These are phyloP conservation scores for Gymnoscopelus microlampas DNA, from an alignment of 2,797 vertebrate genomes.

Conservation along the genomic window DNA sequence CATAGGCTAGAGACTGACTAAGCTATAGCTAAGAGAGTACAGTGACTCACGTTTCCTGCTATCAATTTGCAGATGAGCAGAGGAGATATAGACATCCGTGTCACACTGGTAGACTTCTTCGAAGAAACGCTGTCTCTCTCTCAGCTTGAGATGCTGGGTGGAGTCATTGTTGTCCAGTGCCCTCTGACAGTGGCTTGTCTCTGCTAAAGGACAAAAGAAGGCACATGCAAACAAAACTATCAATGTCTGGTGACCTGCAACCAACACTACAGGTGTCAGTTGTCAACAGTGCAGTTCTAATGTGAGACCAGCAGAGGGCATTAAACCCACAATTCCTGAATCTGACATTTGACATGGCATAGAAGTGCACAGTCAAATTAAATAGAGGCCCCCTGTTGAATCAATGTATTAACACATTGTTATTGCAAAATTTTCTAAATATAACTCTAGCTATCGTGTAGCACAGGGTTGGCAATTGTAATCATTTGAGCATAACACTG, in stretches of 20 bases:
- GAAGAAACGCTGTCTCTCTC: slow-evolving; percentile 90
- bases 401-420: no score
- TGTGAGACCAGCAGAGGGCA: slow-evolving; percentile 7
- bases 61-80: slow-evolving; percentile 89
- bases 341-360: no score
- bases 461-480: no score
- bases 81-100: slow-evolving; percentile 87
- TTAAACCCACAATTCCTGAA: neutral
- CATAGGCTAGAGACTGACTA: no score
- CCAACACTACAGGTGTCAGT: neutral
- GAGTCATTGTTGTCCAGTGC: slow-evolving; percentile 77
- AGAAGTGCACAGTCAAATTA: no score
- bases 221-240: neutral
- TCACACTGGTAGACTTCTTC: slow-evolving; percentile 94
- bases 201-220: slow-evolving; percentile 64
- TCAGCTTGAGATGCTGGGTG: slow-evolving; percentile 84
- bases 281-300: no score
- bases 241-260: neutral
- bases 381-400: no score
- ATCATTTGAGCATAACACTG: neutral
- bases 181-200: slow-evolving; percentile 81
- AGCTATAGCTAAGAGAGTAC: neutral
- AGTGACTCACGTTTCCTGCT: slow-evolving; percentile 86
- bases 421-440: no score
- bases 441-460: no score